phyloP scores from a whole-genome alignment of 2,888 invertebrate genomes.

The Copidosoma aretas region DNA sequence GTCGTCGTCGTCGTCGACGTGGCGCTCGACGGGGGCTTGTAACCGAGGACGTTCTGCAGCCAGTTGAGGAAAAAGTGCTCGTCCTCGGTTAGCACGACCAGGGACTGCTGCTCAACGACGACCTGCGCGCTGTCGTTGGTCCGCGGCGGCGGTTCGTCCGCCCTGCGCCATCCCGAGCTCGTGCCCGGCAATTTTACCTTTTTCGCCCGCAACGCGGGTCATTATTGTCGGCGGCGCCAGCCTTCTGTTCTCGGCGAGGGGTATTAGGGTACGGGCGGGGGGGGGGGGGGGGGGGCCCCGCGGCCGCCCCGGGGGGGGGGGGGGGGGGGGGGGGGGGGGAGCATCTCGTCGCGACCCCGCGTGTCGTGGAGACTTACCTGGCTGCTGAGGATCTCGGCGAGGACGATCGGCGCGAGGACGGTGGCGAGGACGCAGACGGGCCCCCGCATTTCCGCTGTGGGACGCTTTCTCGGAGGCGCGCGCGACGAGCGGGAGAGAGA shows the following conservation, averaged over 20 bases:
- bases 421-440: slow-evolving; percentile 32
- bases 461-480: neutral
- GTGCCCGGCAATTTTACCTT: neutral
- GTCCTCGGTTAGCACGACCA: slow-evolving; percentile 20
- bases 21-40: slow-evolving; percentile 17
- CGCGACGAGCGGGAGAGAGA: neutral
- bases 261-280: too few species aligned
- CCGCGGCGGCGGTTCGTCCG: neutral
- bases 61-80: slow-evolving; percentile 46
- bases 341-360: too few species aligned
- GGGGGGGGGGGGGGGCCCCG: too few species aligned
- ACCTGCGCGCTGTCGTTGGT: neutral
- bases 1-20: slow-evolving; percentile 53
- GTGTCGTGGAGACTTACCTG: too few species aligned
- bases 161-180: neutral
- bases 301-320: too few species aligned
- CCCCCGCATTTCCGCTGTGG: slow-evolving; percentile 37
- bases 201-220: too few species aligned
- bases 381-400: slow-evolving; percentile 17
- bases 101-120: neutral
- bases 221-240: too few species aligned
- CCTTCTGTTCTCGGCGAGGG: too few species aligned
- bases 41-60: slow-evolving; percentile 46
- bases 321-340: too few species aligned
- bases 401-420: slow-evolving; percentile 37